Evolutionary conservation across 2,113 vertebrate species (phyloP).

Genomic region (Ibidorhyncha struthersii): DNA sequence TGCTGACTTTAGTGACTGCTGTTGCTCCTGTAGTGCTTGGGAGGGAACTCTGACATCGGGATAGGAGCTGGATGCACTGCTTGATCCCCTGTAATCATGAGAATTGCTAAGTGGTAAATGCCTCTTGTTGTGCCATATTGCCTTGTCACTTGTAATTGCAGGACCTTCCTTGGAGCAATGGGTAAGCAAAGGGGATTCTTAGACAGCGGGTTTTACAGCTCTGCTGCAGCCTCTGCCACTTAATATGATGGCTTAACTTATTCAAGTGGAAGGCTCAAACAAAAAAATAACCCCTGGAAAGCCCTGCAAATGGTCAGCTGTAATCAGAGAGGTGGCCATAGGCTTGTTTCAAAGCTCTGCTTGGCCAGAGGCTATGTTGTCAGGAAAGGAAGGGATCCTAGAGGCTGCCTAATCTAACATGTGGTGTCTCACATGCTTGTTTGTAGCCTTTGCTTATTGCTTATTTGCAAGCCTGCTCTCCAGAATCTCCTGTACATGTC

Average conservation of each 20-base stretch:
- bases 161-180: neutral
- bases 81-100: neutral
- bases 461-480: neutral
- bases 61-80: accelerated
- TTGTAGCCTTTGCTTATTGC: neutral
- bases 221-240: neutral
- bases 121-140: neutral
- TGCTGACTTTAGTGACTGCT: neutral
- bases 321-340: neutral
- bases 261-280: neutral
- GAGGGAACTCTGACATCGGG: neutral
- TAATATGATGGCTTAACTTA: neutral
- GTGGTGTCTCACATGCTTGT: neutral
- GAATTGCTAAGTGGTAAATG: neutral
- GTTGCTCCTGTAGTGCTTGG: neutral
- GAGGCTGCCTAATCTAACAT: neutral
- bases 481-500: neutral
- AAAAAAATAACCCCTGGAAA: neutral
- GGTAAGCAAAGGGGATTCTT: neutral
- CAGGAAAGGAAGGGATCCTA: neutral
- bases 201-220: neutral
- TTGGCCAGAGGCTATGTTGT: neutral
- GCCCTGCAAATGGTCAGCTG: neutral
- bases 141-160: neutral
- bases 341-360: neutral